Evolutionary conservation across 2,888 invertebrate genomes (phyloP).

Genomic region (Alloscopus bannaensis): DNA sequence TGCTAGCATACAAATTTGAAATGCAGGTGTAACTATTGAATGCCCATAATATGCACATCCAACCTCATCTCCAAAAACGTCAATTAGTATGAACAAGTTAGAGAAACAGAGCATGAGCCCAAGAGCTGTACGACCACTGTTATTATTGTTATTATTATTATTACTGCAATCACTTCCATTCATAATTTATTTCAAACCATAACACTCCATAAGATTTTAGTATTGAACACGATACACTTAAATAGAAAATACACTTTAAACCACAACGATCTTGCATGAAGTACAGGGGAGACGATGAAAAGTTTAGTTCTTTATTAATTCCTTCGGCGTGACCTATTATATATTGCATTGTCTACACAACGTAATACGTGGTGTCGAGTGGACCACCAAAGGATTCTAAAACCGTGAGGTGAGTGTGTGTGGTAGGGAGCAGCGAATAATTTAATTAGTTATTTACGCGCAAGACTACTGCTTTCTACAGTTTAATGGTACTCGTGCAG

Average conservation of each 20-base stretch:
- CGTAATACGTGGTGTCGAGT: not conserved
- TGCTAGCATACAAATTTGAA: too few species aligned
- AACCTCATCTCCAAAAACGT: too few species aligned
- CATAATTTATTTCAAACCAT: not conserved
- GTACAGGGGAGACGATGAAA: conserved; percentile 16
- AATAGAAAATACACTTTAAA: not conserved
- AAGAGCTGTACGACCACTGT: too few species aligned
- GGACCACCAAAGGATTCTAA: too few species aligned
- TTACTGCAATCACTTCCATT: not conserved
- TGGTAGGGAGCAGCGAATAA: conserved; percentile 7
- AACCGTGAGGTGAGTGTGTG: not conserved
- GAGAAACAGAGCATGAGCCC: too few species aligned
- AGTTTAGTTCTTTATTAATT: conserved; percentile 41
- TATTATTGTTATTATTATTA: conserved; percentile 3
- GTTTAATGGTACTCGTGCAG: not conserved
- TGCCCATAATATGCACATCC: too few species aligned
- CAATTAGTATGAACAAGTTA: too few species aligned
- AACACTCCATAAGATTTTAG: not conserved
- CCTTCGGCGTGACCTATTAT: too few species aligned
- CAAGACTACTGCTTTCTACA: not conserved
- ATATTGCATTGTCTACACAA: conserved; percentile 61
- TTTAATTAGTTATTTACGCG: conserved; percentile 6
- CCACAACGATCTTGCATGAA: not conserved
- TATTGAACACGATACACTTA: not conserved
- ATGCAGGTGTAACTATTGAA: too few species aligned